phyloP scores from a whole-genome alignment of 2,113 vertebrate species.

The Nannospalax galili region DNA sequence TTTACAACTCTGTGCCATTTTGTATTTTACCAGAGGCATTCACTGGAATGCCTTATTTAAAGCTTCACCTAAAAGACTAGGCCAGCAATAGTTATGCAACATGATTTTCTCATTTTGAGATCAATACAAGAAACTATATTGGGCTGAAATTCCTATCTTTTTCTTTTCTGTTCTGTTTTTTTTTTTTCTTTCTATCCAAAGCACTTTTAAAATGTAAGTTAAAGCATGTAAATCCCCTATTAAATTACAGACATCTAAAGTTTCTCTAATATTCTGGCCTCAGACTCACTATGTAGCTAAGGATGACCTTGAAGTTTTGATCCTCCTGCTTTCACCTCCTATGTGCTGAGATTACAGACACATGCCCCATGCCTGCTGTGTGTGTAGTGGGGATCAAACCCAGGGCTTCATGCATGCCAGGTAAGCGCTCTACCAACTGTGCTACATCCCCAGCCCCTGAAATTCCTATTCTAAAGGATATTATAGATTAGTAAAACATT shows the following conservation, averaged over 20 bases:
- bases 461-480: neutral
- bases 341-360: too few relatives aligned
- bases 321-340: neutral
- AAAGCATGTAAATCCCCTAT: too few relatives aligned
- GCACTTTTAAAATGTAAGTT: too few relatives aligned
- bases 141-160: neutral
- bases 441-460: too few relatives aligned
- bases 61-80: neutral
- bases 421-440: neutral
- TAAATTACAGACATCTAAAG: too few relatives aligned
- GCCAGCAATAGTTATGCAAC: neutral
- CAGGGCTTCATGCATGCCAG: neutral
- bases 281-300: neutral
- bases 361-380: too few relatives aligned
- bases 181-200: neutral
- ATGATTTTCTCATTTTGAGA: constrained; percentile 42
- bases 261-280: neutral
- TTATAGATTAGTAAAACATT: neutral
- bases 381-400: neutral
- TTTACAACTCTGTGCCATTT: constrained; percentile 35
- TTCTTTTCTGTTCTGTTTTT: neutral
- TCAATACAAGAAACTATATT: constrained; percentile 33
- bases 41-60: neutral
- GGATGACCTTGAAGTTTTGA: neutral
- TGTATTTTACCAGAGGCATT: neutral